phyloP scores from a whole-genome alignment of 1,140 invertebrate species.

The Danaus melanippus region DNA sequence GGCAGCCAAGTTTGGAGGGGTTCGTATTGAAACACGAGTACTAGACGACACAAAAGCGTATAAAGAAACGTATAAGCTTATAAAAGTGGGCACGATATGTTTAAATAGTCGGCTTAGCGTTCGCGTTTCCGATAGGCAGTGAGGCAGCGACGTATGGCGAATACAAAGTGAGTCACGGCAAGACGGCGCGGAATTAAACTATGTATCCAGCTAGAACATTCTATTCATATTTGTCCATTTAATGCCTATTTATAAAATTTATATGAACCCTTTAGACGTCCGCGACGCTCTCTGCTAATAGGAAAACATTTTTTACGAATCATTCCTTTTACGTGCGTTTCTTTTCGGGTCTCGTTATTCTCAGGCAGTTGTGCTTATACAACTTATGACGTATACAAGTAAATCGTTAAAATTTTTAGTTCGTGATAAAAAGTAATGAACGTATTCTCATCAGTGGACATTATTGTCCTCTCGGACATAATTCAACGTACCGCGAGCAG shows the following conservation, averaged over 20 bases:
- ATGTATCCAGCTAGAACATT: slow-evolving; percentile 29
- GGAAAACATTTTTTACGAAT: too few relatives aligned
- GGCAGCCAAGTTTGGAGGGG: background rate
- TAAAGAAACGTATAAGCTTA: slow-evolving; percentile 17
- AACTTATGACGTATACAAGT: slow-evolving; percentile 19
- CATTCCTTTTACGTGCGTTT: too few relatives aligned
- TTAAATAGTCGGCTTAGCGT: slow-evolving; percentile 53
- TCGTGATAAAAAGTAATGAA: slow-evolving; percentile 59
- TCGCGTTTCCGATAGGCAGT: slow-evolving; percentile 65
- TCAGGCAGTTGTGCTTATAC: slow-evolving; percentile 13
- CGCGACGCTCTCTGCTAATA: too few relatives aligned
- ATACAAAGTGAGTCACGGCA: slow-evolving; percentile 52
- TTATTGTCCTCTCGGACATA: slow-evolving; percentile 46
- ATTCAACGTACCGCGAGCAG: slow-evolving; percentile 43
- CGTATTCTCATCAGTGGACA: slow-evolving; percentile 45
- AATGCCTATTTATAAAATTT: too few relatives aligned
- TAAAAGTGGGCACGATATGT: slow-evolving; percentile 37
- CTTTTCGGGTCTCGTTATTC: slow-evolving; percentile 10
- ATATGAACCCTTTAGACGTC: too few relatives aligned
- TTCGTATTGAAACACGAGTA: background rate
- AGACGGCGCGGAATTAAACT: slow-evolving; percentile 26
- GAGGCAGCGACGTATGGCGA: slow-evolving; percentile 49
- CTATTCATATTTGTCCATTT: slow-evolving; percentile 25
- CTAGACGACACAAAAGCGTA: slow-evolving; percentile 7
- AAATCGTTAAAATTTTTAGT: slow-evolving; percentile 41